Conservation (phyloP, 64 coral and sea anemone species). For the Porites lutea region DNA sequence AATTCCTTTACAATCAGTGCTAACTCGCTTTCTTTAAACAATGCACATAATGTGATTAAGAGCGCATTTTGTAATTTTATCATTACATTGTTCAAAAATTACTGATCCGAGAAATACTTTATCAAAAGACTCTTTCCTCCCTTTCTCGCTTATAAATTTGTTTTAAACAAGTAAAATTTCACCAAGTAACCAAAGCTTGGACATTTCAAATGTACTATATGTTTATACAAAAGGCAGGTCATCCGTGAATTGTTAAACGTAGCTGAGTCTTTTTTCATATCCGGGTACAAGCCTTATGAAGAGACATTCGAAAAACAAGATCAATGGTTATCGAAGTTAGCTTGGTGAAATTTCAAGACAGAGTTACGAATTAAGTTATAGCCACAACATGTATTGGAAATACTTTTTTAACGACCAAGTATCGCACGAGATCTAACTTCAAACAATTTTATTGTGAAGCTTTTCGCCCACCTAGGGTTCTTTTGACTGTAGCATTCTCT, state of each 20-base stretch:
- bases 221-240: background rate
- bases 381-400: too few relatives aligned
- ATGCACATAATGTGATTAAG: background rate
- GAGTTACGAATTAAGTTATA: too few relatives aligned
- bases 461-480: too few relatives aligned
- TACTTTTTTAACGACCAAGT: too few relatives aligned
- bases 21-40: constrained; percentile 3
- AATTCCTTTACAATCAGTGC: background rate
- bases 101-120: too few relatives aligned
- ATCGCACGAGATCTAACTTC: too few relatives aligned
- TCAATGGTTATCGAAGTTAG: too few relatives aligned
- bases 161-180: too few relatives aligned
- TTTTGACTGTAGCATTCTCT: too few relatives aligned
- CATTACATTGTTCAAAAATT: background rate
- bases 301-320: background rate
- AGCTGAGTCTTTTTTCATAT: background rate
- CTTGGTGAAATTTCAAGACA: too few relatives aligned
- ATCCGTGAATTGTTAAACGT: background rate
- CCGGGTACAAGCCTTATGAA: background rate
- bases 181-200: background rate
- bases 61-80: background rate
- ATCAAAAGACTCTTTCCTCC: background rate
- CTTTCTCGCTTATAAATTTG: background rate
- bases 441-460: too few relatives aligned
- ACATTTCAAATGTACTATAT: background rate